Evolutionary conservation across 2,888 invertebrate genomes (phyloP).

Genomic region (Tiliacea aurago): DNA sequence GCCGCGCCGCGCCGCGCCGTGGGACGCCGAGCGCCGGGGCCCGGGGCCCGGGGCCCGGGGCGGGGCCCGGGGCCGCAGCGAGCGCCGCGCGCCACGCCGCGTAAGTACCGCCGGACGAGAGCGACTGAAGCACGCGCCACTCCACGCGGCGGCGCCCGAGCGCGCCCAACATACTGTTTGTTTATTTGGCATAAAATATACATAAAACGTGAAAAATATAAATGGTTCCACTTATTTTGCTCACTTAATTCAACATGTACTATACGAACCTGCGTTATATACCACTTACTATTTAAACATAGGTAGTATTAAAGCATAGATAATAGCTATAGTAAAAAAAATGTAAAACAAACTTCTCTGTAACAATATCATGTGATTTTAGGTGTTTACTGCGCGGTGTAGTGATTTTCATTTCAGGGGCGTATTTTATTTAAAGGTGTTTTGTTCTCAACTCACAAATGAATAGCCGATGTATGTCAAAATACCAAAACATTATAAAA

Average conservation of each 20-base stretch:
- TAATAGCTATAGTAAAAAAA: not conserved
- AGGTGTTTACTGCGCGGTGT: no score
- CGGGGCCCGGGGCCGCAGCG: no score
- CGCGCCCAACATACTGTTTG: not conserved
- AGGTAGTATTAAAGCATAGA: no score
- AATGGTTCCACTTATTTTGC: not conserved
- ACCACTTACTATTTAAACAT: not conserved
- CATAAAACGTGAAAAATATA: not conserved
- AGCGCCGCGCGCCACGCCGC: not conserved
- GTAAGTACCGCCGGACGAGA: slow-evolving; percentile 9
- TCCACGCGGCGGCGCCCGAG: not conserved
- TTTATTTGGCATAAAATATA: not conserved
- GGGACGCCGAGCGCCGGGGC: slow-evolving; percentile 7
- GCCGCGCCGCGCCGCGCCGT: not conserved
- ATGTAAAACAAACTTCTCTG: no score
- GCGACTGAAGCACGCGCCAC: slow-evolving; percentile 5
- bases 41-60: not conserved
- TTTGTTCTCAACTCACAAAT: no score
- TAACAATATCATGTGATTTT: no score
- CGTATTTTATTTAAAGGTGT: not conserved
- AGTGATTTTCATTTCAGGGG: slow-evolving; percentile 4
- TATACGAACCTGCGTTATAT: not conserved
- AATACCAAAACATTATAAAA: not conserved
- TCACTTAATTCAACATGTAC: not conserved
- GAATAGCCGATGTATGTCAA: no score